These are phyloP conservation scores for Delia radicum DNA, from an alignment of 1,140 invertebrate genomes.

Conservation along the genomic window DNA sequence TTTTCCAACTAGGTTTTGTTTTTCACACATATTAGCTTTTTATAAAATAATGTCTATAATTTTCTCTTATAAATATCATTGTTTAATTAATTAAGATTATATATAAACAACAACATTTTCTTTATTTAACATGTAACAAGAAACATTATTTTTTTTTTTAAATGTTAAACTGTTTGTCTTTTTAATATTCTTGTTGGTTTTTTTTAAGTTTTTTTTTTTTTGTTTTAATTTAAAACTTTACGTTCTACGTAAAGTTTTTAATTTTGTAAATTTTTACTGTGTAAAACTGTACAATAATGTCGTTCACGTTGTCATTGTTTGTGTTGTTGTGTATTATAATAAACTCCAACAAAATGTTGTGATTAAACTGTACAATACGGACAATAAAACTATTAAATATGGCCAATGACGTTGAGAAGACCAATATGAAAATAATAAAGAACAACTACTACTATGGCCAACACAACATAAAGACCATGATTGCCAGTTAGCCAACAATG, in stretches of 20 bases:
- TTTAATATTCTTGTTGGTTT: too few relatives aligned
- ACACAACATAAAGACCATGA: slow-evolving; percentile 6
- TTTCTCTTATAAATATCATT: neutral
- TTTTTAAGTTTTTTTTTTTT: neutral
- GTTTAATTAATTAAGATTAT: neutral
- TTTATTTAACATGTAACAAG: neutral
- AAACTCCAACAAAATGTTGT: slow-evolving; percentile 29
- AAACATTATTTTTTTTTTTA: neutral
- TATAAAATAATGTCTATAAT: neutral
- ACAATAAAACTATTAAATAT: slow-evolving; percentile 25
- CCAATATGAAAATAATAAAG: slow-evolving; percentile 10
- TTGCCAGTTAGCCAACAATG: neutral
- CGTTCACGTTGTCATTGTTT: slow-evolving; percentile 28
- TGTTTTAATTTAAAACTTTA: neutral
- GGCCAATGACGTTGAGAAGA: slow-evolving; percentile 23
- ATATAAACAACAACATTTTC: neutral
- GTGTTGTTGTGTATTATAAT: slow-evolving; percentile 40
- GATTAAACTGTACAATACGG: slow-evolving; percentile 28
- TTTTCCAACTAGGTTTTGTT: neutral
- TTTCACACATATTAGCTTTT: too few relatives aligned
- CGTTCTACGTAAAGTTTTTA: slow-evolving; percentile 10
- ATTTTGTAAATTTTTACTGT: neutral
- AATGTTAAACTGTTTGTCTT: neutral
- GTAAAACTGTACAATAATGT: slow-evolving; percentile 9
- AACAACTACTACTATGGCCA: slow-evolving; percentile 1